Evolutionary conservation across 2,797 vertebrate genomes (phyloP), one percentile per base, ranked within the genome.

Genomic region (Helicolenus hilgendorfi): DNA sequence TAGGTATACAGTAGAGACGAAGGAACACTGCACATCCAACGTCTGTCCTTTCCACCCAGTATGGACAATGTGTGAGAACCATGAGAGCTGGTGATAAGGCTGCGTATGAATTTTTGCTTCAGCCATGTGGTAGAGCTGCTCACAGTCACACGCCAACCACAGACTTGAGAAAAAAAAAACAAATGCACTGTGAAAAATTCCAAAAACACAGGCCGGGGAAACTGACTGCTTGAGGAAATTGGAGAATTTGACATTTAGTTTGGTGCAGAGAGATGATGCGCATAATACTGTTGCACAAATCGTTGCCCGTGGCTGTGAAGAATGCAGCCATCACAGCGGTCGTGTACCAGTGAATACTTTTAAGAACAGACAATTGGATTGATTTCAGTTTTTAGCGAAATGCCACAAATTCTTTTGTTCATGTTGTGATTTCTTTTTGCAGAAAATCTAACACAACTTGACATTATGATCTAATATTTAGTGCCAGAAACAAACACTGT

Each of bases 11-110:
- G 45, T 49, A 49, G 15, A 71, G 49, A 77, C 3, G 38, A 70
- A 80, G 74, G 22, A 82, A 20, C 11, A 22, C 33, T 36, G 33
- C 59, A 29, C 63, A 76, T 75, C 58, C 60, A 75, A 55, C 77
- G 53, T 84, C 62, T 83, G 41, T 69, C 26, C 26, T 58, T 84
- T 65, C 73, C 33, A 65, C 7, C 49, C 11, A 71, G 53, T 67
- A 75, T 80, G 81, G 67, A 84, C 76, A 86, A 65, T 89, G 79
- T 72, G 65, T 38, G 70, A 76, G 76, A 75, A 86, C 81, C 65
- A 20, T 88, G 89, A 86, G 70, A 87, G 88, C 70, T 31, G 83
- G 67, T 86, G 92, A 94, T 94, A 92, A 94, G 89, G 73, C 69
- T 79, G 33, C 67, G 73, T 74, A 89, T 82, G 55, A 64, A 83